Conservation (phyloP, 2,797 vertebrate species). For the Anolis apletophallus region DNA sequence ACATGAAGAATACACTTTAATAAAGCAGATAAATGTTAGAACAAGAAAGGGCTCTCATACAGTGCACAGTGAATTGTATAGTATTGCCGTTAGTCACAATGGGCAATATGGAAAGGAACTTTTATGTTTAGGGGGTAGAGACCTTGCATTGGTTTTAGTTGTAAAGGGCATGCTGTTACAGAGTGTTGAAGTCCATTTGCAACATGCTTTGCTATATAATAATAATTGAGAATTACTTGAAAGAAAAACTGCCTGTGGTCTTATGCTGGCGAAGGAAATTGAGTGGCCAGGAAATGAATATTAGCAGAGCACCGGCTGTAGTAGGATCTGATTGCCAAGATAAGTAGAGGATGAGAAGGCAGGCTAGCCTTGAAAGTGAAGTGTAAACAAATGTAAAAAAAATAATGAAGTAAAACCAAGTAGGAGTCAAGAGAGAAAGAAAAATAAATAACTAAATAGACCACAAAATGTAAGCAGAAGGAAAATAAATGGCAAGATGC, state of each 20-base stretch:
- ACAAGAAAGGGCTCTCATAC: neutral
- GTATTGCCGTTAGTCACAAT: neutral
- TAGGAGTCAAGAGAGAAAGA: neutral
- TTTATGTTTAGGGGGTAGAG: neutral
- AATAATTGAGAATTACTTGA: conserved; percentile 24
- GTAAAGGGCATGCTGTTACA: neutral
- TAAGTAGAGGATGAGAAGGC: neutral
- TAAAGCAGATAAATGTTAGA: neutral
- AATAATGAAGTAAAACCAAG: neutral
- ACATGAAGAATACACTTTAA: conserved; percentile 2
- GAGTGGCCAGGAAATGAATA: conserved; percentile 26
- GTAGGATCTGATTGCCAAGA: conserved; percentile 16
- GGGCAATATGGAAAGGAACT: neutral
- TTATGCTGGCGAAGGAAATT: conserved; percentile 23
- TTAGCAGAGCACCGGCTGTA: neutral
- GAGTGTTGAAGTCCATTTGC: conserved; percentile 5
- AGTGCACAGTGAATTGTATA: neutral
- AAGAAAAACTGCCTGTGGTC: conserved; percentile 12
- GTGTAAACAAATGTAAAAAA: neutral
- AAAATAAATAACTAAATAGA: neutral
- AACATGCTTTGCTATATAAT: neutral
- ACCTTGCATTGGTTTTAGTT: neutral
- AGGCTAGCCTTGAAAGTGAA: neutral
- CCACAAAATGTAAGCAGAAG: neutral
- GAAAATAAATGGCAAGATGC: neutral